Evolutionary conservation across 2,113 vertebrate species (phyloP).

Genomic region (Forbesichthys papilliferus): DNA sequence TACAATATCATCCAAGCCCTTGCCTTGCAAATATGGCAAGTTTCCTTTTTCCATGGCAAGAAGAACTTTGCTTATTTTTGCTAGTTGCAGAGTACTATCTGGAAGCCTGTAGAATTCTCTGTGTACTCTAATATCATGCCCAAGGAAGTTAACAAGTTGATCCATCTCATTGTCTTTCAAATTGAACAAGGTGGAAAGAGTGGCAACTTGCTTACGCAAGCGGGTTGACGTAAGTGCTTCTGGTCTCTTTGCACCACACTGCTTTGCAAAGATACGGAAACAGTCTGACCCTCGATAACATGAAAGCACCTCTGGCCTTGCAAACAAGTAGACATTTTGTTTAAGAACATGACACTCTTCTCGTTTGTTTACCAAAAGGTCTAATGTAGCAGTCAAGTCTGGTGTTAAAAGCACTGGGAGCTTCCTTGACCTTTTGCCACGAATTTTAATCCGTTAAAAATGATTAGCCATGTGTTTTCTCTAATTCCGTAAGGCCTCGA

Average conservation of each 20-base stretch:
- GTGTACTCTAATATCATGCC: slow-evolving; percentile 24
- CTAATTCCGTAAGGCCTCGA: slow-evolving; percentile 28
- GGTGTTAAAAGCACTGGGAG: slow-evolving; percentile 26
- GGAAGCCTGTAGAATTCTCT: slow-evolving; percentile 35
- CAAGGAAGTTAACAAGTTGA: slow-evolving; percentile 32
- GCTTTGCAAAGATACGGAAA: slow-evolving; percentile 19
- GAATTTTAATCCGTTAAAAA: slow-evolving; percentile 31
- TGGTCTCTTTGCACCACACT: slow-evolving; percentile 31
- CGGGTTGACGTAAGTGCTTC: slow-evolving; percentile 30
- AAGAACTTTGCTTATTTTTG: slow-evolving; percentile 27
- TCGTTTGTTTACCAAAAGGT: slow-evolving; percentile 22
- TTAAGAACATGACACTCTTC: slow-evolving; percentile 18
- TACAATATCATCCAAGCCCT: slow-evolving; percentile 33
- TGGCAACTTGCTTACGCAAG: slow-evolving; percentile 34
- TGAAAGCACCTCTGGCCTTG: slow-evolving; percentile 21
- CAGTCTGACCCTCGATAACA: slow-evolving; percentile 27
- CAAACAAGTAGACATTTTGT: slow-evolving; percentile 28
- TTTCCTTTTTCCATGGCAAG: slow-evolving; percentile 43
- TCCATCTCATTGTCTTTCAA: slow-evolving; percentile 36
- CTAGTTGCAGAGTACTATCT: slow-evolving; percentile 33
- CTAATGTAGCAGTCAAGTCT: slow-evolving; percentile 16
- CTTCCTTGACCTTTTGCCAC: slow-evolving; percentile 41
- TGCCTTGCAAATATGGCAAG: slow-evolving; percentile 37
- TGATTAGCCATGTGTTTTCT: slow-evolving; percentile 27
- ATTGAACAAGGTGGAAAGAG: slow-evolving; percentile 34